Conservation (phyloP, 2,888 invertebrate species). For the Blera fallax region DNA sequence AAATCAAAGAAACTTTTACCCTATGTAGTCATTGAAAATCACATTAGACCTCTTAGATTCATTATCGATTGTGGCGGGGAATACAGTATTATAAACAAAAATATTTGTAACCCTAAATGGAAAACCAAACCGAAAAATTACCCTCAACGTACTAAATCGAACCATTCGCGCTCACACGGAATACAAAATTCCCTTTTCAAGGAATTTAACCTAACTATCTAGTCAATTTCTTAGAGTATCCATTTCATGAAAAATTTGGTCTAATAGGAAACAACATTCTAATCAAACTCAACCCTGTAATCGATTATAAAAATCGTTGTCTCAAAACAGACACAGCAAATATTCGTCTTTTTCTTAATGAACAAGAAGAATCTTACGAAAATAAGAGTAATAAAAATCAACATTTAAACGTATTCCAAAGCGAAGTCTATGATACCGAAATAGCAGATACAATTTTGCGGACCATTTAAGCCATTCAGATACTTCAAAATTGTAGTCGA, state of each 20-base stretch:
- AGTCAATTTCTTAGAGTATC: constrained; percentile 13
- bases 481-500: constrained; percentile 3
- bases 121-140: not conserved
- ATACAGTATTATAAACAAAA: not conserved
- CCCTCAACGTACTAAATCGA: not conserved
- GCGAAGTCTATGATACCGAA: not conserved
- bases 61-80: constrained; percentile 3
- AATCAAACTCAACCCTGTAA: not conserved
- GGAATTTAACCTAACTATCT: not conserved
- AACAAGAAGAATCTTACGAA: not conserved
- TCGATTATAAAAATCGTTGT: not conserved
- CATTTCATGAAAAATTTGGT: constrained; percentile 5
- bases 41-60: not conserved
- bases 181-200: not conserved
- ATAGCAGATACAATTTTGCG: not conserved
- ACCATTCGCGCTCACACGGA: not conserved
- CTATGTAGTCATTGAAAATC: not conserved
- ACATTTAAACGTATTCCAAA: not conserved
- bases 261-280: constrained; percentile 12
- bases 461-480: not conserved
- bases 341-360: not conserved
- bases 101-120: constrained; percentile 1
- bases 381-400: not conserved
- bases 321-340: not conserved
- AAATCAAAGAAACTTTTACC: not conserved